Evolutionary conservation across 30 jellyfish, hydroid and myxozoan genomes (phyloP).

Genomic region (Chrysaora quinquecirrha): DNA sequence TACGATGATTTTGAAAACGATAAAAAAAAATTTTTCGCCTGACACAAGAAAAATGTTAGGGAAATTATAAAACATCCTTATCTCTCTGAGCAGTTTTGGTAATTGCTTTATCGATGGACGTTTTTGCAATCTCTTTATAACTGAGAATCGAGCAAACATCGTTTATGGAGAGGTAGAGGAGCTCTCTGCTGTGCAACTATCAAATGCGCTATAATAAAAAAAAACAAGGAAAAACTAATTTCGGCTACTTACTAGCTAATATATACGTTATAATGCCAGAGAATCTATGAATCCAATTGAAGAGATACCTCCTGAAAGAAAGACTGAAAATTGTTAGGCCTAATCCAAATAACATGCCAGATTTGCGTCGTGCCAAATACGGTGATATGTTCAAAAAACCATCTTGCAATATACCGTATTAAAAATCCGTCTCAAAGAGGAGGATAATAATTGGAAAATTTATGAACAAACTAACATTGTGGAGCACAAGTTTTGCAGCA

Average conservation of each 20-base stretch:
- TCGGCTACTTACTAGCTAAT: slow-evolving; percentile 28
- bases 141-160: not conserved
- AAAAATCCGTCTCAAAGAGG: not conserved
- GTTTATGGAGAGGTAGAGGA: not conserved
- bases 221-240: not conserved
- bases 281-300: slow-evolving; percentile 34
- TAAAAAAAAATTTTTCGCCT: too few species aligned
- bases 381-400: not conserved
- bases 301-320: slow-evolving; percentile 22
- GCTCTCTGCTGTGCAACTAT: not conserved
- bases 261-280: slow-evolving; percentile 37
- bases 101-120: not conserved
- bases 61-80: not conserved
- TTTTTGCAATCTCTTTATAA: not conserved
- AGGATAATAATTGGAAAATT: not conserved
- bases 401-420: not conserved
- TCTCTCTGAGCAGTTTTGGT: not conserved
- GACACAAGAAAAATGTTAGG: too few species aligned
- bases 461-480: not conserved
- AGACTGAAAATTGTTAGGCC: not conserved
- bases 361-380: not conserved
- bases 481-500: not conserved
- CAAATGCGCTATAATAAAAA: not conserved
- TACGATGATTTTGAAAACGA: too few species aligned
- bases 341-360: not conserved